A percentile compares a stretch with the other conserved stretches of the same genome.
Evolutionary conservation across 2,888 invertebrate species (phyloP).

Genomic region (Eupithecia pulchellata): DNA sequence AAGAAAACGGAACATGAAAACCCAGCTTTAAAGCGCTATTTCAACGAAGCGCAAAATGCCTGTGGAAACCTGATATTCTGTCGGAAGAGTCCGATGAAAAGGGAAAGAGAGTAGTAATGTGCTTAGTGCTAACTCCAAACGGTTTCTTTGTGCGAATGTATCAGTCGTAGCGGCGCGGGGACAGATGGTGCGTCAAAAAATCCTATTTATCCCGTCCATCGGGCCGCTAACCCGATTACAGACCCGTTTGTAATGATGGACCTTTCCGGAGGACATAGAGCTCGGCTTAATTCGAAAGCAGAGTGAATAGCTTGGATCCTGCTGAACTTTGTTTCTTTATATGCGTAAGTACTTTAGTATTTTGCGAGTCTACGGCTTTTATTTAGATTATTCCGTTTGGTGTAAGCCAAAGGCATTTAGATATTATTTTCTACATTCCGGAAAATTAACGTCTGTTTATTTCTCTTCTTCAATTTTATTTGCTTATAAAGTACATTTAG

Average conservation of each 20-base stretch:
- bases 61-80: background rate
- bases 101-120: conserved; percentile 9
- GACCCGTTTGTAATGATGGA: background rate
- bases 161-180: conserved; percentile 6
- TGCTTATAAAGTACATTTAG: background rate
- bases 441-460: background rate
- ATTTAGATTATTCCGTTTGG: background rate
- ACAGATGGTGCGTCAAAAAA: conserved; percentile 38
- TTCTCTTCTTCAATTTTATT: too few species aligned
- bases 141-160: conserved; percentile 8
- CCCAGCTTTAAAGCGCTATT: background rate
- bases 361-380: background rate
- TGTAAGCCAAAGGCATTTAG: background rate
- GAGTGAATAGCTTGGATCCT: conserved; percentile 1
- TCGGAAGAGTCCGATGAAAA: background rate
- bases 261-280: conserved; percentile 1
- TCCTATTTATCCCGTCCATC: conserved; percentile 37
- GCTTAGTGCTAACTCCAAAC: conserved; percentile 3
- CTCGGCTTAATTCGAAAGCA: background rate
- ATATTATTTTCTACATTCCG: background rate
- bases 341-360: background rate
- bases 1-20: background rate
- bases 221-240: conserved; percentile 32
- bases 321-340: conserved; percentile 9
- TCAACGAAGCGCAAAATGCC: conserved; percentile 4